Evolutionary conservation across 1,140 invertebrate genomes (phyloP).

Genomic region (Camponotus floridanus): DNA sequence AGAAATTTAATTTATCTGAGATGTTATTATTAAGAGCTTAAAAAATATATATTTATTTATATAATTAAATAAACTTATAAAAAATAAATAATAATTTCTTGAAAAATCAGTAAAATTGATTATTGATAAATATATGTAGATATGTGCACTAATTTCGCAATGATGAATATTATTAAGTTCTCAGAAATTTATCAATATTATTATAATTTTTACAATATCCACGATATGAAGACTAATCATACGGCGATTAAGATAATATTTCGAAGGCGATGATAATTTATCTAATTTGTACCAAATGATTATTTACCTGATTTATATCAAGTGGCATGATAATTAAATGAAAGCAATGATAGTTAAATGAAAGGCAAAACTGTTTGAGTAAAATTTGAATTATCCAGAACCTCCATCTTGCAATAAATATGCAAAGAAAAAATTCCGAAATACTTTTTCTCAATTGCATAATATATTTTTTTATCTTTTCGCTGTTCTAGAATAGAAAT

Average conservation of each 20-base stretch:
- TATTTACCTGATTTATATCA: neutral
- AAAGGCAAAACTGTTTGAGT: conserved; percentile 79
- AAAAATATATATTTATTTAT: neutral
- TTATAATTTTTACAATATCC: neutral
- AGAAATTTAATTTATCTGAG: neutral
- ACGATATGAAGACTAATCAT: neutral
- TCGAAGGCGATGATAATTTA: conserved; percentile 52
- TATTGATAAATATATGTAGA: neutral
- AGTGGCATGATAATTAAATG: conserved; percentile 28
- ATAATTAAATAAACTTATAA: neutral
- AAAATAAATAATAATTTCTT: conserved; percentile 14
- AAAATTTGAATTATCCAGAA: conserved; percentile 78
- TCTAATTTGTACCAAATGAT: neutral
- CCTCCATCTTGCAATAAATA: conserved; percentile 27
- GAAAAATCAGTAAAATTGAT: neutral
- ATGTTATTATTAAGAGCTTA: neutral
- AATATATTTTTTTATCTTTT: conserved; percentile 1
- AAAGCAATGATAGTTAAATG: conserved; percentile 46
- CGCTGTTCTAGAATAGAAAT: neutral
- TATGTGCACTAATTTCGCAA: neutral
- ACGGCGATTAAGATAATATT: neutral
- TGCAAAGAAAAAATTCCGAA: neutral
- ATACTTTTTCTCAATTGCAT: neutral
- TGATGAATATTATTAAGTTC: neutral
- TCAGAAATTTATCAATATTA: neutral